Conservation (phyloP, 2,113 vertebrate genomes). For the Cyanistes caeruleus region DNA sequence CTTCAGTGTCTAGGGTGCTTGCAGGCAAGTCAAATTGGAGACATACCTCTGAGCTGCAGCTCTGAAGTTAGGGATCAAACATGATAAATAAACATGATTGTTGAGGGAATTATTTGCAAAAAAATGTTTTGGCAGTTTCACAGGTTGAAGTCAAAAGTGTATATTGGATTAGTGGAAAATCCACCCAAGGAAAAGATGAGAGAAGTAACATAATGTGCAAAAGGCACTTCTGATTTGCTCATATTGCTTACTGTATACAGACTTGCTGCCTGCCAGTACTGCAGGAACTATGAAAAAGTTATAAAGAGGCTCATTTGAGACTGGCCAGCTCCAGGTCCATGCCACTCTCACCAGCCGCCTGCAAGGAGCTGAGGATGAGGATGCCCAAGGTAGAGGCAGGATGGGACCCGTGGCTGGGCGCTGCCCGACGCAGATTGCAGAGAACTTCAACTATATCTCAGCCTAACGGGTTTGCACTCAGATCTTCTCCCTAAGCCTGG, state of each 20-base stretch:
- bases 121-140: rapidly evolving
- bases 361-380: not conserved
- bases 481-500: not conserved
- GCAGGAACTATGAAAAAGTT: not conserved
- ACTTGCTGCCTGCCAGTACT: not conserved
- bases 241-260: not conserved
- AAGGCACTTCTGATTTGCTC: not conserved
- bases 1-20: not conserved
- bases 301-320: not conserved
- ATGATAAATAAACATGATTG: rapidly evolving
- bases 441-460: not conserved
- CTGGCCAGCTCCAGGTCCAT: not conserved
- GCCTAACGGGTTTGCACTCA: not conserved
- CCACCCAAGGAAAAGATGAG: not conserved
- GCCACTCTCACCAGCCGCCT: not conserved
- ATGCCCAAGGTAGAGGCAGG: not conserved
- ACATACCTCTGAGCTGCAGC: not conserved
- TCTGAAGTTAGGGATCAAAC: not conserved
- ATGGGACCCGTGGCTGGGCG: rapidly evolving
- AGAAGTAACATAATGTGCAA: not conserved
- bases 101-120: not conserved
- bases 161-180: not conserved
- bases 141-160: not conserved
- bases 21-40: not conserved
- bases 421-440: not conserved